Percentiles rank a stretch among this genome's conserved stretches.
Conservation (phyloP, 2,113 vertebrate species). For the Pseudorectes ferrugineus region DNA sequence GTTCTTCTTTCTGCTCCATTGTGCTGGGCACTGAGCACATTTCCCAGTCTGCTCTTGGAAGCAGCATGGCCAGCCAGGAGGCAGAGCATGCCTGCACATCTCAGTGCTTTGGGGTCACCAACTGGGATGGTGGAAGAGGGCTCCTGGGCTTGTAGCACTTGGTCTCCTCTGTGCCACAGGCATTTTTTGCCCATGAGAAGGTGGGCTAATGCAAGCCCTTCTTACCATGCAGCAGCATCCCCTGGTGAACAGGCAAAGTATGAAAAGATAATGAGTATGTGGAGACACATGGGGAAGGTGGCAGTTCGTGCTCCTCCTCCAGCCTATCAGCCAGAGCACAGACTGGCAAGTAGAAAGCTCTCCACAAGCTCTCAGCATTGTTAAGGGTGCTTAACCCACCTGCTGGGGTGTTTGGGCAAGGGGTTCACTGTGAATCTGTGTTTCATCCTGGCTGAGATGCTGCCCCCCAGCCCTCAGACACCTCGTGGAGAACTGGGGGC, state of each 20-base stretch:
- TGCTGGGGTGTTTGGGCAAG: neutral
- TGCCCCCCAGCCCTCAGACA: neutral
- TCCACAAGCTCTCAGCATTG: fast-evolving
- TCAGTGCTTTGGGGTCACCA: neutral
- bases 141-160: neutral
- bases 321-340: neutral
- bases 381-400: neutral
- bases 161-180: neutral
- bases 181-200: neutral
- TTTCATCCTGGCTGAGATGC: neutral
- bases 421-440: neutral
- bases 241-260: neutral
- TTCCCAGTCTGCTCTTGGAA: neutral
- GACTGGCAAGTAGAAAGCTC: neutral
- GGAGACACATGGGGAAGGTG: neutral
- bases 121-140: neutral
- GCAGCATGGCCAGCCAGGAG: neutral
- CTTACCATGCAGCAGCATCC: neutral
- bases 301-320: neutral
- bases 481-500: neutral
- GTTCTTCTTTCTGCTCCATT: neutral
- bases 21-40: fast-evolving
- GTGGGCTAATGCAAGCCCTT: neutral
- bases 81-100: neutral
- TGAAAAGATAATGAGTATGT: neutral